Evolutionary conservation across 2,888 invertebrate species (phyloP), one percentile per base, ranked within the genome.

Genomic region (Ctenicera cuprea): DNA sequence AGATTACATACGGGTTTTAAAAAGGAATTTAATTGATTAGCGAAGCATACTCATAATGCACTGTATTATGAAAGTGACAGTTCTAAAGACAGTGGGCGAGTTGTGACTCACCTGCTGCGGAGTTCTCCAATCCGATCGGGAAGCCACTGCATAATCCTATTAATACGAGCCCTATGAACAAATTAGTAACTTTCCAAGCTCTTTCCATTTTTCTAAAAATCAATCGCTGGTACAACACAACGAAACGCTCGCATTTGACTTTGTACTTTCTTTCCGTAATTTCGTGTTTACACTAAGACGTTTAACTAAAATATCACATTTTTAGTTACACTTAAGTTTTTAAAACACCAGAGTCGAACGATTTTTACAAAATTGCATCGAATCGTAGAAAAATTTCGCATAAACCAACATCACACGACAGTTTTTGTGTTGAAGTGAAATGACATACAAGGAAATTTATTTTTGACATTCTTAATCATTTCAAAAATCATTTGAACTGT

Each of bases 61-160:
- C 66, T 22, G 52, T 16, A 20, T n/a, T 16, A 48, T 5, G 54
- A 70, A 71, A 64, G 64, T 71, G 70, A 70, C 70, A 70, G 69
- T 69, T 69, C 41, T 3, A 3, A 12, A 45, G 41, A 80, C 77
- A 80, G 82, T 83, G 76, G 80, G 79, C 48, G 48, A 48, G 20
- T 41, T 77, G 80, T 86, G 85, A 86, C 87, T 86, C 86, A 87
- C 87, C 87, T 85, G 83, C 82, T 76, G 81, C 82, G 76, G 84
- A 82, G 80, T 84, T 84, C 80, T 85, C 84, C 78, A 85, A 81
- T 81, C 85, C 83, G 76, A 87, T 83, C 65, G 87, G 87, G 80
- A 86, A 84, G 81, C 86, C 87, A 80, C 84, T 85, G 82, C 87
- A 87, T 82, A 87, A 83, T 79, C 84, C 82, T 73, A 85, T 80